Evolutionary conservation across 2,797 vertebrate genomes (phyloP), one percentile per base, ranked within the genome.

Genomic region (Scomberomorus guttatus): DNA sequence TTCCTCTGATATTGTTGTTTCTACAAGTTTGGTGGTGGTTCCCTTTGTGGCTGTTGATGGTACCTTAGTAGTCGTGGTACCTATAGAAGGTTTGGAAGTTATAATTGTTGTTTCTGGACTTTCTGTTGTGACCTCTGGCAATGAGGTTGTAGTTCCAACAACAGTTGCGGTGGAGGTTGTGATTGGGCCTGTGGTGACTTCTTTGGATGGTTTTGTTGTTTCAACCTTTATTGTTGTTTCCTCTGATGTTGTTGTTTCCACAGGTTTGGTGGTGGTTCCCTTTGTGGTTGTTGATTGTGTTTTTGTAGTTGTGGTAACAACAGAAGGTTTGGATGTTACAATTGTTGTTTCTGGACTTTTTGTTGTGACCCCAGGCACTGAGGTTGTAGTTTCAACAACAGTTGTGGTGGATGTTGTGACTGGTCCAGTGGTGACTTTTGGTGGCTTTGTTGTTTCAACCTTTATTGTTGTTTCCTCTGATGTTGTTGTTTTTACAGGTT

Each of bases 301-400:
- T 44, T 37, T 5, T 12, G 65, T 68, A 50, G 75, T 60, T 12
- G 32, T 42, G 5, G 76, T 79, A 3, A 32, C 22, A 18, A 54
- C 32, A 17, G 39, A 42, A 13, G 74, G 34, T n/a, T 17, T 44
- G 1, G 75, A 68, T 5, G 48, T 42, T 18, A 57, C 66, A 14
- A 48, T 39, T 27, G 75, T 64, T 61, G 24, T 55, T 46, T 34
- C 50, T 24, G 29, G n/a, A 25, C n/a, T 37, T 34, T 51, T 22
- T 55, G 66, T 63, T 46, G 74, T 61, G 7, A 11, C 10, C 5
- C 2, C 13, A 14, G 48, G 20, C 2, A 29, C 37, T 46, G 22
- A 14, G 6, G 50, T 62, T 17, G 66, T 77, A 10, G 50, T 62
- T 55, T 77, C 20, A 55, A 6, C 20, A 25, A 27, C 25, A 65